phyloP scores from a whole-genome alignment of 2,888 invertebrate genomes.

The Lordiphosa fenestrarum region DNA sequence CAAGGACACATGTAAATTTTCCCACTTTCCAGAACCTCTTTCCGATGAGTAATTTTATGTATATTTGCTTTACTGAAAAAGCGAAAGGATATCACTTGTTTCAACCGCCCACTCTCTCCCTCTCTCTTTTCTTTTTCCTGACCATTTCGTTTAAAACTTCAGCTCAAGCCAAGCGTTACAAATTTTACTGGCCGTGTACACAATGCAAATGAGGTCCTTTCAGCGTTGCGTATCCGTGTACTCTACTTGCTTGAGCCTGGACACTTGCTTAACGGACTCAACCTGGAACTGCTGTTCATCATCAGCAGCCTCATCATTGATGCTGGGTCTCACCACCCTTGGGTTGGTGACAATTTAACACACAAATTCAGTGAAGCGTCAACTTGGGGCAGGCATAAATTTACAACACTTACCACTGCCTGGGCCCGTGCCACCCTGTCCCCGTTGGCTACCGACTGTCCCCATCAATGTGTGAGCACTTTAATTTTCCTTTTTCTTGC shows the following conservation, averaged over 20 bases:
- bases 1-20: too few relatives aligned
- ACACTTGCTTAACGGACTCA: constrained; percentile 4
- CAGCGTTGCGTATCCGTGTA: constrained; percentile 31
- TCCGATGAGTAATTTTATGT: neutral
- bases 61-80: neutral
- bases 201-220: constrained; percentile 69
- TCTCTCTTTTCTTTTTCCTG: constrained; percentile 3
- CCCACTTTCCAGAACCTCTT: too few relatives aligned
- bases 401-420: constrained; percentile 38
- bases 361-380: constrained; percentile 69
- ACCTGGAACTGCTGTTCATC: constrained; percentile 11
- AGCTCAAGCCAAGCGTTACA: constrained; percentile 46
- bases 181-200: constrained; percentile 56
- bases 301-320: constrained; percentile 22
- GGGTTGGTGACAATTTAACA: constrained; percentile 62
- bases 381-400: constrained; percentile 65
- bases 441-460: constrained; percentile 5
- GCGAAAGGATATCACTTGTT: neutral
- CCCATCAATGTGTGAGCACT: constrained; percentile 31
- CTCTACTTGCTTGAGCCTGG: constrained; percentile 3
- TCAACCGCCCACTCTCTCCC: neutral
- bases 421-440: neutral
- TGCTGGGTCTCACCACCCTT: constrained; percentile 17
- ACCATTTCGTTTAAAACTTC: constrained; percentile 39
- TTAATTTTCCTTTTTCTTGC: constrained; percentile 62